Base-by-base conservation (phyloP, 2,797 vertebrate genomes). In the Vultur gryphus region DNA sequence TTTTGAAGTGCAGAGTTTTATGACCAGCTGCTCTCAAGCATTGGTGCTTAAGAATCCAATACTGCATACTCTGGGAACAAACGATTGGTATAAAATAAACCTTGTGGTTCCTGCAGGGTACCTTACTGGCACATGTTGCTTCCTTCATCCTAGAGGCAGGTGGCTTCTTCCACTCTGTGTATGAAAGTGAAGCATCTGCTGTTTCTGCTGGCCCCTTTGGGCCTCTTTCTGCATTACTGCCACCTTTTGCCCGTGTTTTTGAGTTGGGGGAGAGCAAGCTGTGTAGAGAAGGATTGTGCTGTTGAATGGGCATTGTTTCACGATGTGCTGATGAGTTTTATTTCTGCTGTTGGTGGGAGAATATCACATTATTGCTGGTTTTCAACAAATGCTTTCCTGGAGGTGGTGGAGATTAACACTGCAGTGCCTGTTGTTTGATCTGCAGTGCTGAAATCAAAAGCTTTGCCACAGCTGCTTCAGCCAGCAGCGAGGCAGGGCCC, bases 401-500 rank as follows among this genome's bases (percentile, higher is more conserved):
- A 69, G 61, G 72, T 10, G 6, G 66, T 54, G 55, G 43, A 84
- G 65, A 92, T 93, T 67, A 95, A 48, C 4, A 1, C 43, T 93
- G 76, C 76, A 86, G 28, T 81, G 83, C 25, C 54, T 79, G 64
- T 72, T 89, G 81, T 89, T 90, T 61, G 72, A 93, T 90, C 83
- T 94, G 78, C 62, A 66, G 73, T 76, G 55, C 35, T 90, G 80
- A 78, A 82, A 78, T 65, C 21, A 88, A 86, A 69, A 72, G 19
- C 54, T 91, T 91, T 94, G 51, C 65, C 65, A 82, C 81, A 94
- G 75, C 84, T 95, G 75, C 46, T 87, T 77, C 84, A 91, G 64
- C 20, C 0, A 1, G 13, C 55, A 43, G n/a, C 0, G 0, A 59
- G 59, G 52, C 39, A 46, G 59, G 23, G 51, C 25, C 75, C 37